These are phyloP conservation scores for Phrynosoma platyrhinos DNA, from an alignment of 2,113 vertebrate species.

Conservation along the genomic window DNA sequence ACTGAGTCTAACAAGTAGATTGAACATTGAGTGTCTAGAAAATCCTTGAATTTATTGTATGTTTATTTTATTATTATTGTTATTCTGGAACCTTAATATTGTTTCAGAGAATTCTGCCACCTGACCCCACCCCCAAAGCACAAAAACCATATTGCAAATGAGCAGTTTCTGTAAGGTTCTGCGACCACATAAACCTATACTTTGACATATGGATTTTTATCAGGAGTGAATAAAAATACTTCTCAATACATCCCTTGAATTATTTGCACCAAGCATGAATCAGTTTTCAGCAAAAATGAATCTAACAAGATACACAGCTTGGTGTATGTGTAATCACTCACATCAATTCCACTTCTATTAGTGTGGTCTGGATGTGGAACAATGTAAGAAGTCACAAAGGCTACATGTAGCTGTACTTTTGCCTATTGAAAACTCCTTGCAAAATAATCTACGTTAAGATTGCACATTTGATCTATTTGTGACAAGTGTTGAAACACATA, in stretches of 20 bases:
- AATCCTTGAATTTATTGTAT: background rate
- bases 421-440: slow-evolving; percentile 66
- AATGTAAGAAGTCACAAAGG: background rate
- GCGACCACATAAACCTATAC: no score
- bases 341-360: background rate
- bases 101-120: background rate
- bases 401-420: background rate
- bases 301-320: background rate
- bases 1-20: no score
- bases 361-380: background rate
- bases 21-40: no score
- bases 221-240: background rate
- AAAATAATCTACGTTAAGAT: slow-evolving; percentile 74
- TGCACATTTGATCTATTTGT: slow-evolving; percentile 76
- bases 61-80: background rate
- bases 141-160: background rate
- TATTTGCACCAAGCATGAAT: background rate
- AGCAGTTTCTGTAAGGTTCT: no score
- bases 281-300: background rate
- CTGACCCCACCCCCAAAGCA: no score
- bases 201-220: background rate
- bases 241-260: background rate
- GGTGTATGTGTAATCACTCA: background rate
- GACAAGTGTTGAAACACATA: slow-evolving; percentile 79
- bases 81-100: background rate